A percentile compares a stretch with the other conserved stretches of the same genome.
These are phyloP conservation scores for Agonopterix arenella DNA, from an alignment of 2,888 invertebrate species.

Conservation along the genomic window DNA sequence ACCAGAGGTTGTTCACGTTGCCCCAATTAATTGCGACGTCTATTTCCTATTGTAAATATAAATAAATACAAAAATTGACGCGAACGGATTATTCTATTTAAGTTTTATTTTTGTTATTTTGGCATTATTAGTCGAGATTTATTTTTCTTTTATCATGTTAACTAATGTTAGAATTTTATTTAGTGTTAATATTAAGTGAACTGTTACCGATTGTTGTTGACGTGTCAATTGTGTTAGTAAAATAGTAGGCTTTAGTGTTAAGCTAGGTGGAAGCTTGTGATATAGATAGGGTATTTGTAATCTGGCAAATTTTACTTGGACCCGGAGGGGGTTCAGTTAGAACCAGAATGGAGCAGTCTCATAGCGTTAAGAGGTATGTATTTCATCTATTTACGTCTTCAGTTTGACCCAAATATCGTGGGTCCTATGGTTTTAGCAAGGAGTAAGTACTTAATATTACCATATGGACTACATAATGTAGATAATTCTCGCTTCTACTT, in stretches of 20 bases:
- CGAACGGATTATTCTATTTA: conserved; percentile 27
- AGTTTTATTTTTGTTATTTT: conserved; percentile 39
- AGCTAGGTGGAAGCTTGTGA: conserved; percentile 75
- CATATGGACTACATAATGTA: too few relatives aligned
- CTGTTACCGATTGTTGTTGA: conserved; percentile 65
- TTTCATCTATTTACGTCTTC: too few relatives aligned
- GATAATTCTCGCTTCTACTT: not conserved
- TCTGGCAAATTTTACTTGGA: conserved; percentile 35
- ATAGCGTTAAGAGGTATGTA: too few relatives aligned
- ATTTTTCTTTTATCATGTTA: conserved; percentile 61
- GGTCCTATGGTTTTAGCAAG: too few relatives aligned
- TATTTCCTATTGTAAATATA: conserved; percentile 34
- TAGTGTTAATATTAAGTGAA: conserved; percentile 56
- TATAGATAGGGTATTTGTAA: conserved; percentile 55
- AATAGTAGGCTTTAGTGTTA: conserved; percentile 59
- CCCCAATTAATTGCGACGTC: conserved; percentile 1
- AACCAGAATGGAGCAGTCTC: too few relatives aligned
- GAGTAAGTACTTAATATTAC: too few relatives aligned
- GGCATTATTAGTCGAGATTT: conserved; percentile 56
- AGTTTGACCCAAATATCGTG: too few relatives aligned
- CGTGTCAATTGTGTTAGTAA: conserved; percentile 67
- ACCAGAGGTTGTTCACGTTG: conserved; percentile 22
- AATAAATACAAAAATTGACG: conserved; percentile 21
- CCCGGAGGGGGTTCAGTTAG: conserved; percentile 33
- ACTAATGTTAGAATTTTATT: conserved; percentile 73